Evolutionary conservation across 2,797 vertebrate species (phyloP), one percentile per base, ranked within the genome.

Genomic region (Hypotaenidia philippensis): DNA sequence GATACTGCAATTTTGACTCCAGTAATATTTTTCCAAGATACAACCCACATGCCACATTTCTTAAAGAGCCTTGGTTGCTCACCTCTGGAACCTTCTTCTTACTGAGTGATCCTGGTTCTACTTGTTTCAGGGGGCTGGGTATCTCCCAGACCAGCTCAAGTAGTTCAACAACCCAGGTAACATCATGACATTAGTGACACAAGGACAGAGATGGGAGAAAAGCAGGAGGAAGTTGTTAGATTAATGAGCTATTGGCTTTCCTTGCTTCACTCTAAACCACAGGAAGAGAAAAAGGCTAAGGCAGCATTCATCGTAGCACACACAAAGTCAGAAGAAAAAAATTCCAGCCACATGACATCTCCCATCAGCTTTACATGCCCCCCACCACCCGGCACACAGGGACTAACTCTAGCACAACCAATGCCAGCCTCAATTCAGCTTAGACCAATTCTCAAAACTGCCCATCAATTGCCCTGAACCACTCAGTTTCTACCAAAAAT

Each of bases 181-280:
- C 2, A 7, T 0, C 1, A 40, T 29, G 5, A 8, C 5, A 29
- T 6, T 13, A 17, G 10, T 2, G 41, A n/a, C 16, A 7, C 0
- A 4, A 5, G 4, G 3, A 8, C 18, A 65, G 25, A 47, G 15
- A 40, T 3, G 1, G 13, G 1, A 26, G 8, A n/a, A 32, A 36
- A 5, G 40, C 19, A 66, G 52, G 3, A 79, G 4, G 34, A 23
- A 38, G 27, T 8, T 11, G 1, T 20, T 20, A 7, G 6, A 31
- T 29, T 5, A 92, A 60, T 8, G 4, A 72, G 8, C 16, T 38
- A 26, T 0, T 31, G 9, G 6, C 22, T 59, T 89, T 36, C 36
- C 2, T 32, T 32, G 11, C 19, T 88, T 64, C 44, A 31, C 17
- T 74, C 26, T 29, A 23, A 63, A 74, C 47, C 9, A 41, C 18